These are phyloP conservation scores for Paragorgia papillata DNA, from an alignment of 92 coral and sea anemone genomes.

Conservation along the genomic window DNA sequence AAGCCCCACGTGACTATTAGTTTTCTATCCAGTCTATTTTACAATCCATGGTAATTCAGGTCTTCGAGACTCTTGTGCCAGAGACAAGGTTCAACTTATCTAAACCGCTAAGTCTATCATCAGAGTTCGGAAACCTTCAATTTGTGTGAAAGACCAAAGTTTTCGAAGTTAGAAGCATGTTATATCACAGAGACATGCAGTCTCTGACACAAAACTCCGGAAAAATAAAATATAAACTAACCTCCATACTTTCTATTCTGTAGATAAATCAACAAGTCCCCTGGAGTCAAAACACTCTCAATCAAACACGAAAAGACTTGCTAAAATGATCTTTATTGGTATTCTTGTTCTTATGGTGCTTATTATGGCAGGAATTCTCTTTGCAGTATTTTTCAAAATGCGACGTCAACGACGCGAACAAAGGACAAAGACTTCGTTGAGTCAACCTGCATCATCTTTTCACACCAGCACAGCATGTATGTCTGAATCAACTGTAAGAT, in stretches of 20 bases:
- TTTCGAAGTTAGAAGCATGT: too few relatives aligned
- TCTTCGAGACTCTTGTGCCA: too few relatives aligned
- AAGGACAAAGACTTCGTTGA: background rate
- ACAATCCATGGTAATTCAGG: too few relatives aligned
- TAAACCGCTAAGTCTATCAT: too few relatives aligned
- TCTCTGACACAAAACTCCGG: too few relatives aligned
- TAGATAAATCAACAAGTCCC: background rate
- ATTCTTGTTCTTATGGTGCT: constrained; percentile 76
- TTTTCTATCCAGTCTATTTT: too few relatives aligned
- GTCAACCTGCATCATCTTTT: constrained; percentile 51
- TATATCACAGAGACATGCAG: too few relatives aligned
- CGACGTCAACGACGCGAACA: constrained; percentile 64
- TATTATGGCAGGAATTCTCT: constrained; percentile 69
- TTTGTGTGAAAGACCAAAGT: too few relatives aligned
- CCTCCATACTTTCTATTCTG: background rate
- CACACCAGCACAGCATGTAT: constrained; percentile 90
- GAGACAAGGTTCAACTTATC: too few relatives aligned
- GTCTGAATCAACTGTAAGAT: constrained; percentile 85
- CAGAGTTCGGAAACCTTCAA: too few relatives aligned
- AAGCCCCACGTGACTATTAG: too few relatives aligned
- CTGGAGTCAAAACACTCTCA: constrained; percentile 1
- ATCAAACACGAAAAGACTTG: constrained; percentile 43
- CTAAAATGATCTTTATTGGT: constrained; percentile 80
- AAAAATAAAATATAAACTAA: too few relatives aligned
- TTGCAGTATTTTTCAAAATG: constrained; percentile 73